Percentiles rank a stretch among this genome's conserved stretches.
Conservation (phyloP, 2,888 invertebrate species). For the Tridacna crocea region DNA sequence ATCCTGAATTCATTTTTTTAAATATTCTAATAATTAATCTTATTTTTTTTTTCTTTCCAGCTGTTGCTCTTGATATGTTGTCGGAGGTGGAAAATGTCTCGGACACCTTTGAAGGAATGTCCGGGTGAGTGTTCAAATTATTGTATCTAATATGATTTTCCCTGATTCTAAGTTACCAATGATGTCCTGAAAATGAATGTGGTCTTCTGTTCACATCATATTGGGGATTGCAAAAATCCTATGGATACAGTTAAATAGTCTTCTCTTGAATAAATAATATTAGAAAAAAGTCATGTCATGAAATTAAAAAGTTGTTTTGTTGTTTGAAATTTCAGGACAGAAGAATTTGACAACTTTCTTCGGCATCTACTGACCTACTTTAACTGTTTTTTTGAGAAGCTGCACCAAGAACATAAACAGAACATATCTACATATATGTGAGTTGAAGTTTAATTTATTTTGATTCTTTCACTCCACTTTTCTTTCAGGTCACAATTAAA, state of each 20-base stretch:
- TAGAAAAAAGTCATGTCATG: no score
- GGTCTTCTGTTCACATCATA: no score
- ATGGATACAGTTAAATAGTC: no score
- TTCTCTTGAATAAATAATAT: no score
- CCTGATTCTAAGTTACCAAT: background rate
- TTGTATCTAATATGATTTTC: background rate
- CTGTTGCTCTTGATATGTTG: constrained; percentile 69
- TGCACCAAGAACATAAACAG: constrained; percentile 79
- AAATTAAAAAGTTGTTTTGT: background rate
- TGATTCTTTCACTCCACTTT: no score
- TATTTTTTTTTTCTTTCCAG: constrained; percentile 44
- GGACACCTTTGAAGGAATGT: constrained; percentile 70
- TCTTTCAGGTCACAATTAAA: no score
- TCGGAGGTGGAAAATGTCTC: constrained; percentile 66
- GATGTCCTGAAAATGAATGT: no score
- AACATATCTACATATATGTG: constrained; percentile 83
- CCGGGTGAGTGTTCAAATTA: constrained; percentile 52
- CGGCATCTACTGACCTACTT: constrained; percentile 82
- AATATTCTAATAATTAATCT: no score
- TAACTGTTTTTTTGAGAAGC: constrained; percentile 83
- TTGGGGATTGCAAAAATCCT: no score
- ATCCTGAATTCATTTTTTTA: no score
- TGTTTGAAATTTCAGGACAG: constrained; percentile 72
- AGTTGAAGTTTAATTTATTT: constrained; percentile 55
- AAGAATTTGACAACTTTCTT: constrained; percentile 82